Evolutionary conservation across 2,113 vertebrate genomes (phyloP), one percentile per base, ranked within the genome.

Genomic region (Penelope pileata): DNA sequence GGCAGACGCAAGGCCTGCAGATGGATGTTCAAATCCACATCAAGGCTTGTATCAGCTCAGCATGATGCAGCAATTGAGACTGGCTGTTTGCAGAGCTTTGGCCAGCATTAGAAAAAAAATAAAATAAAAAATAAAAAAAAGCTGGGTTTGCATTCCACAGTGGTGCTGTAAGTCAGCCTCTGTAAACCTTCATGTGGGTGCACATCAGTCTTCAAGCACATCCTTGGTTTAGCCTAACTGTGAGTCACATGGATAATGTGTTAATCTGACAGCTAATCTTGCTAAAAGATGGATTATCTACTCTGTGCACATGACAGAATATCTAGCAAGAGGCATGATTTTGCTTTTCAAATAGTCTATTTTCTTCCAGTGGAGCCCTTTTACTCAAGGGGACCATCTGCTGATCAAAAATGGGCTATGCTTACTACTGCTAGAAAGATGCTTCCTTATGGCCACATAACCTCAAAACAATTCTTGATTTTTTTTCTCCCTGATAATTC

Each of bases 241-340:
- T 76, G 77, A 70, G 63, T 94, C 89, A 72, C 50, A 81, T 43
- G 30, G 23, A 73, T 90, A 79, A 92, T 34, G 90, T 94, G 94
- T 76, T 92, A 94, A 94, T 95, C 94, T 95, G 92, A 92, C 73
- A 90, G 85, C 70, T 95, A 90, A 94, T 94, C 84, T 86, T 88
- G 74, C 85, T 91, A 62, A 93, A 91, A 94, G 86, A 86, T 62
- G 67, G 90, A 94, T 93, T 92, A 94, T 69, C 64, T 92, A 36
- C 75, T 84, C 79, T 54, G 60, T 88, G 87, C 66, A 62, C 3
- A 42, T 72, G 12, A 69, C 84, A 86, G 72, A 88, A 72, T 79
- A 85, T 78, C 84, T 83, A 80, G 56, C 47, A 93, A 68, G 80
- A 77, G 42, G 58, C 42, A 77, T 42, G 70, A 76, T 79, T 91